Conservation (phyloP, 53 echinoderm and acorn worm genomes). For the Paelopatides confundens region DNA sequence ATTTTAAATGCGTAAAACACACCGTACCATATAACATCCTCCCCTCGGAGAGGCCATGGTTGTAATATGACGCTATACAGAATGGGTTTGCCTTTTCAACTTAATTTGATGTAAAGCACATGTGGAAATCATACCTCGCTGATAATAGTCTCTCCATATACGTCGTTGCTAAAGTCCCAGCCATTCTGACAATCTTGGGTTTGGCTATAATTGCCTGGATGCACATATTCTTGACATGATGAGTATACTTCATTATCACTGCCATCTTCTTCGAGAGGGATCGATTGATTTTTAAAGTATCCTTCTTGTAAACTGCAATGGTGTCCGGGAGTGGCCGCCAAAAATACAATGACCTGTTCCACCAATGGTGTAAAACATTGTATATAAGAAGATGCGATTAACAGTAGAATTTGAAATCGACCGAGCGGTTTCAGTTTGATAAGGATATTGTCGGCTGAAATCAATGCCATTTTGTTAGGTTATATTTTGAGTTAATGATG, state of each 20-base stretch:
- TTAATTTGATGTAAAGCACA: no score
- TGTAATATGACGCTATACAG: no score
- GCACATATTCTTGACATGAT: neutral
- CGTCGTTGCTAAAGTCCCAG: neutral
- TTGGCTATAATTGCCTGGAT: neutral
- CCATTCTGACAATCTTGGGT: neutral
- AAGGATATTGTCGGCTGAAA: neutral
- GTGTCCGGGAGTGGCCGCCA: constrained; percentile 82
- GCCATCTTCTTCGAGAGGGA: constrained; percentile 25
- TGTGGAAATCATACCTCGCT: neutral
- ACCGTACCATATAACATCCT: no score
- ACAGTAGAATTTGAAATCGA: neutral
- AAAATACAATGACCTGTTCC: constrained; percentile 61
- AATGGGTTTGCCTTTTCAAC: no score
- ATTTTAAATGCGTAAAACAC: no score
- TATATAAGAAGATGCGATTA: neutral
- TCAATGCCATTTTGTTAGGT: neutral
- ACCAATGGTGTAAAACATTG: neutral
- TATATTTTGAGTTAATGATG: no score
- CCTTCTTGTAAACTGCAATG: constrained; percentile 53
- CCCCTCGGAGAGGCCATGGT: no score
- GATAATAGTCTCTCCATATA: constrained; percentile 29
- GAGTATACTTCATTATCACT: constrained; percentile 1
- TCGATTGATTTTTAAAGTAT: neutral
- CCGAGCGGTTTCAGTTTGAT: constrained; percentile 21